phyloP scores from a whole-genome alignment of 2,888 invertebrate genomes.

The Seira ritae region DNA sequence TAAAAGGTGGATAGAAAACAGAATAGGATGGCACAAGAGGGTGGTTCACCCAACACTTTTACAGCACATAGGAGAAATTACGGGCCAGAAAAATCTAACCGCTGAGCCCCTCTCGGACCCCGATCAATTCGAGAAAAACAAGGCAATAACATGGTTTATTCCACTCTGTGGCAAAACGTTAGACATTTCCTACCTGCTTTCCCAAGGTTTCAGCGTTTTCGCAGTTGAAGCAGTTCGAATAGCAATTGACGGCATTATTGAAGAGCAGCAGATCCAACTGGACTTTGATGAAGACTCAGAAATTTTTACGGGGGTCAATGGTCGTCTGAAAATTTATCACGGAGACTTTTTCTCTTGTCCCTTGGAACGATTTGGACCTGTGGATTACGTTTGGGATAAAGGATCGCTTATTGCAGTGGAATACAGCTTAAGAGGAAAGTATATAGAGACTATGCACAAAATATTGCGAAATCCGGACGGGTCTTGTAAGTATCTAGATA shows the following conservation, averaged over 20 bases:
- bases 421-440: constrained; percentile 49
- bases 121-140: constrained; percentile 49
- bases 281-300: constrained; percentile 42
- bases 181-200: constrained; percentile 73
- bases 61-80: constrained; percentile 52
- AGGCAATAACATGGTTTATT: constrained; percentile 67
- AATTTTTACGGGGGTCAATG: constrained; percentile 41
- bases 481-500: not conserved
- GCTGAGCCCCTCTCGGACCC: constrained; percentile 18
- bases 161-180: constrained; percentile 74
- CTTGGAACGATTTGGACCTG: constrained; percentile 61
- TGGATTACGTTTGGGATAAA: constrained; percentile 68
- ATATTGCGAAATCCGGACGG: constrained; percentile 37
- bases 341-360: constrained; percentile 67
- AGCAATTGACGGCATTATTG: constrained; percentile 68
- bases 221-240: constrained; percentile 72
- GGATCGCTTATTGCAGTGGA: constrained; percentile 68
- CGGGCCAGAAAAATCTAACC: constrained; percentile 42
- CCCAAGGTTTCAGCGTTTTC: constrained; percentile 73
- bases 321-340: constrained; percentile 56
- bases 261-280: constrained; percentile 48
- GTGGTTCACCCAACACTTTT: constrained; percentile 59
- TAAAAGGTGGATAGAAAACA: constrained; percentile 57
- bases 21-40: constrained; percentile 67
- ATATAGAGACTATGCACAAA: constrained; percentile 62